Evolutionary conservation across 2,797 vertebrate species (phyloP), one percentile per base, ranked within the genome.

Genomic region (Decapterus maruadsi): DNA sequence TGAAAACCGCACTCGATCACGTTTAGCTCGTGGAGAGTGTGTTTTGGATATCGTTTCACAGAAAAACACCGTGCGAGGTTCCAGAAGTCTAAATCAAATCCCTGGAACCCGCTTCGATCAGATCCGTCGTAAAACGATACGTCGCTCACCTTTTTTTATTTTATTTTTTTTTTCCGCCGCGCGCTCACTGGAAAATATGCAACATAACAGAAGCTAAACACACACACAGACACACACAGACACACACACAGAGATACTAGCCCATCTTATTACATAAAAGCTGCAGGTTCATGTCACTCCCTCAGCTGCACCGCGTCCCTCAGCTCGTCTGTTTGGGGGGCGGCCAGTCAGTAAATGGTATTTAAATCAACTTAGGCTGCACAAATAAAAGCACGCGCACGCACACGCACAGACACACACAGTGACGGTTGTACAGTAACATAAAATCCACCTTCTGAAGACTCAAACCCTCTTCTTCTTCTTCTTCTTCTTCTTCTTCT

Each of bases 301-400:
- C 40, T 26, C 9, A 26, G 51, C 20, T 19, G 14, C 36, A 29
- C 34, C 19, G 50, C 8, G 26, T 20, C 50, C 50, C 64, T 42
- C 36, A 29, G 22, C 51, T 6, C 22, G 53, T 20, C 46, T 53
- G 17, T 22, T 42, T 51, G 66, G 50, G 36, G 50, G 54, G 38
- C 42, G 46, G 26, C 22, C 20, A 50, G 50, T 59, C 8, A 55
- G 50, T 56, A 70, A 65, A 63, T 64, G 55, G 67, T 57, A 63
- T 76, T 77, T 80, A 58, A 75, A 56, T 61, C 67, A 81, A 31
- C 40, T 54, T 66, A 48, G 16, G 19, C 45, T 68, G 51, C 26
- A 63, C 58, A 68, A 73, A 58, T 73, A 68, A 22, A 42, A 3
- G 4, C 20, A 36, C 29, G 48, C 29, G 48, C n/a, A 43, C 45